phyloP scores from a whole-genome alignment of 2,888 invertebrate genomes.

The Willowsia nigromaculata region DNA sequence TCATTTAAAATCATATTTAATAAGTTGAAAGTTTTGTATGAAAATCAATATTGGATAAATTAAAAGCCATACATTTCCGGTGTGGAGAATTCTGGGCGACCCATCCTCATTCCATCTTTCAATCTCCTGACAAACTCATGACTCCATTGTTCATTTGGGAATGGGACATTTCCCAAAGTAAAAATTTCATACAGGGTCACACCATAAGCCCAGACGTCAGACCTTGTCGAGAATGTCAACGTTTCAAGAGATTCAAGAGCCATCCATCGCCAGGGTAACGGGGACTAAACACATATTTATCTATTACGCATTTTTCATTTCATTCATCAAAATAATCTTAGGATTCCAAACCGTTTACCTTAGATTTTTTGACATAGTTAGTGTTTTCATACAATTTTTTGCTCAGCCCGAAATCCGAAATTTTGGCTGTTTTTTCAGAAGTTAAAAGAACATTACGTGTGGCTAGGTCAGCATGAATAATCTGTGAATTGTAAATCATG shows the following conservation, averaged over 20 bases:
- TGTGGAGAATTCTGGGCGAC: conserved; percentile 53
- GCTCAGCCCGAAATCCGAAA: conserved; percentile 75
- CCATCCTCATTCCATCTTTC: conserved; percentile 67
- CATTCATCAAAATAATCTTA: neutral
- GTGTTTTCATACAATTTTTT: conserved; percentile 73
- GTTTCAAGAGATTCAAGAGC: conserved; percentile 61
- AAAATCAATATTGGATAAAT: too few species aligned
- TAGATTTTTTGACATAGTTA: conserved; percentile 74
- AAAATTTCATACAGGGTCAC: conserved; percentile 52
- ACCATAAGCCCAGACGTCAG: conserved; percentile 68
- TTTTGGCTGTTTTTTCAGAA: conserved; percentile 57
- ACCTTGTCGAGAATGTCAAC: conserved; percentile 43
- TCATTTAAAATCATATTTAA: too few species aligned
- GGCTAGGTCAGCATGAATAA: conserved; percentile 75
- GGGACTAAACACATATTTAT: too few species aligned
- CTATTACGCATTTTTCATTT: too few species aligned
- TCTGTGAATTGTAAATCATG: too few species aligned
- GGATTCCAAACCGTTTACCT: conserved; percentile 45
- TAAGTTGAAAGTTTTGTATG: too few species aligned
- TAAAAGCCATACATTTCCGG: conserved; percentile 68
- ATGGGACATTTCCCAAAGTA: conserved; percentile 63
- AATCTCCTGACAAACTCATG: conserved; percentile 48
- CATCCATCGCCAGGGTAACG: conserved; percentile 71
- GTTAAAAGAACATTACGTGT: conserved; percentile 72
- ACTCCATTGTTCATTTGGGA: conserved; percentile 66